Evolutionary conservation across 1,140 invertebrate species (phyloP), one percentile per base, ranked within the genome.

Genomic region (Daktulosphaira vitifoliae): DNA sequence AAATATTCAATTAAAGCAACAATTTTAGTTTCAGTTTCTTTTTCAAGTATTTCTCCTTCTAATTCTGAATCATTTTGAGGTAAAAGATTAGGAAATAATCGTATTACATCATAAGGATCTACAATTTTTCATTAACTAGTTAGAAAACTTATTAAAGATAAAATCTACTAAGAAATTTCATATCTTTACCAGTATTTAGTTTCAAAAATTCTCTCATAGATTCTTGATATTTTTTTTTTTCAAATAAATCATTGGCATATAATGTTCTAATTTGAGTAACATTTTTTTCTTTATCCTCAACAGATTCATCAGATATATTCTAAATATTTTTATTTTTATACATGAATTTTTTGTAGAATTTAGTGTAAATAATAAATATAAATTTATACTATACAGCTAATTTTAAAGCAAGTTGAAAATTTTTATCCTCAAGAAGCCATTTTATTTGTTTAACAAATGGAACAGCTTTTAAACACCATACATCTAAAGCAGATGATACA

Each of bases 41-140:
- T 82, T 11, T 76, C 72, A 56, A 71, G 69, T 1, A 73, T 56
- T 54, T 71, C 71, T 54, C 78, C 73, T 69, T 70, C 71, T 11
- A 76, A 51, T 70, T 84, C 84, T 20, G 74, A 68, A 26, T 77
- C 67, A 68, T 82, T 79, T 64, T 85, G 83, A 1, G 89, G 87
- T 65, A 95, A 79, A 42, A 96, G 76, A 73, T 92, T 89, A 2
- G 95, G 93, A 78, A 93, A 97, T 11, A 98, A 75, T 66, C 90
- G 85, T 70, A 97, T 97, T 0, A 98, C 93, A 75, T 96, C 89
- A 54, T 89, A 90, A 0, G 93, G 91, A 80, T 97, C 92, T 81
- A 71, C 49, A 73, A 70, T 23, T 64, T 51, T 65, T 39, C 23
- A 38, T 42, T 52, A 22, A 13, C 2, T 15, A n/a, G n/a, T n/a